phyloP scores from a whole-genome alignment of 2,797 vertebrate genomes.

The Leptatherina wallacei region DNA sequence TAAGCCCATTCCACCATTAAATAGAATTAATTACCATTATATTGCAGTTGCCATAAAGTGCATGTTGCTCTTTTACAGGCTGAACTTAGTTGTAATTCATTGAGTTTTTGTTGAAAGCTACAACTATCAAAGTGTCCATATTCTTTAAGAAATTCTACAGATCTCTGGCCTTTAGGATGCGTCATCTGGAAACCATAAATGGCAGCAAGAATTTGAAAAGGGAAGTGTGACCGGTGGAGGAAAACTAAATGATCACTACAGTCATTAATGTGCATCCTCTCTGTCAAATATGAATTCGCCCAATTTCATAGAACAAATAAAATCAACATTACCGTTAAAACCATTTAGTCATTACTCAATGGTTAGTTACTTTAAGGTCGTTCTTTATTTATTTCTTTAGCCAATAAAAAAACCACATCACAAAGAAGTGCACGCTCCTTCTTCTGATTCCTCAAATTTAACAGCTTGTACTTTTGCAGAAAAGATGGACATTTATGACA shows the following conservation, averaged over 20 bases:
- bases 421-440: neutral
- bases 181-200: too few species aligned
- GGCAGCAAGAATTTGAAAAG: neutral
- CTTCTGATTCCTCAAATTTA: constrained; percentile 9
- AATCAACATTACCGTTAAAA: neutral
- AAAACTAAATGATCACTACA: neutral
- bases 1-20: neutral
- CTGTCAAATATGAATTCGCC: neutral
- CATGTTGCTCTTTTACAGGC: neutral
- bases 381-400: neutral
- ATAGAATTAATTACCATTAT: neutral
- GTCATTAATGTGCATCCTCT: neutral
- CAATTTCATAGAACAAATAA: neutral
- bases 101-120: neutral
- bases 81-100: neutral
- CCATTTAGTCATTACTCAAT: neutral
- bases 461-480: constrained; percentile 14
- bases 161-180: neutral
- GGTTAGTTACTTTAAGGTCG: neutral
- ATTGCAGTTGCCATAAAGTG: neutral
- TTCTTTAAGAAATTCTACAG: neutral
- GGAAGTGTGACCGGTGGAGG: neutral
- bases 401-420: too few species aligned
- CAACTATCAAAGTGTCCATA: neutral
- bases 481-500: constrained; percentile 33